A percentile compares a stretch with the other conserved stretches of the same genome.
phyloP scores from a whole-genome alignment of 2,797 vertebrate species.

The Cynodonichthys magdalenae region DNA sequence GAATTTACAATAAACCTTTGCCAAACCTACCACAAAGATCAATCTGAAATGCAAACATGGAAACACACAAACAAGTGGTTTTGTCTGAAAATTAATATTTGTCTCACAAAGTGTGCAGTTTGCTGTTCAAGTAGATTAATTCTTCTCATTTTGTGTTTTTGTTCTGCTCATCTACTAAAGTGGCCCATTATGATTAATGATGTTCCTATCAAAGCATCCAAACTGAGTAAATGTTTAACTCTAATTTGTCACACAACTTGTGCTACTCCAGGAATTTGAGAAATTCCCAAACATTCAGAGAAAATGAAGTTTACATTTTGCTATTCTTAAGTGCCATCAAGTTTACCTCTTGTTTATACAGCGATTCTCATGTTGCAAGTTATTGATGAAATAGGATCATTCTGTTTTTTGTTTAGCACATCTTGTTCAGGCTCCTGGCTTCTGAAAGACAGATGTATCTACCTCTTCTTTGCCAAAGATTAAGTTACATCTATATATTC shows the following conservation, averaged over 20 bases:
- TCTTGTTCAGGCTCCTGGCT: constrained; percentile 1
- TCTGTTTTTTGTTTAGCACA: constrained; percentile 8
- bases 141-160: constrained; percentile 15
- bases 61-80: not conserved
- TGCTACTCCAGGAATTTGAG: constrained; percentile 18
- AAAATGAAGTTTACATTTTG: constrained; percentile 7
- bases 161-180: constrained; percentile 14
- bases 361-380: constrained; percentile 3
- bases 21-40: not conserved
- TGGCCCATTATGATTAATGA: constrained; percentile 31
- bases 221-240: constrained; percentile 18
- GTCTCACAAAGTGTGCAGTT: constrained; percentile 22
- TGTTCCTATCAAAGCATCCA: constrained; percentile 22
- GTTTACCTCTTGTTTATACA: constrained; percentile 18
- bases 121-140: constrained; percentile 45
- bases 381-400: not conserved
- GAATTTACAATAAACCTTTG: not conserved
- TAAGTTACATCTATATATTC: constrained; percentile 17
- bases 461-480: constrained; percentile 6
- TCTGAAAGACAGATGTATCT: constrained; percentile 3
- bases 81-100: constrained; percentile 12
- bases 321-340: constrained; percentile 1
- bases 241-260: constrained; percentile 22
- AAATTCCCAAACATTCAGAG: constrained; percentile 2
- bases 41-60: constrained; percentile 7